A percentile compares a stretch with the other conserved stretches of the same genome.
These are phyloP conservation scores for Willowsia nigromaculata DNA, from an alignment of 2,888 invertebrate genomes.

Conservation along the genomic window DNA sequence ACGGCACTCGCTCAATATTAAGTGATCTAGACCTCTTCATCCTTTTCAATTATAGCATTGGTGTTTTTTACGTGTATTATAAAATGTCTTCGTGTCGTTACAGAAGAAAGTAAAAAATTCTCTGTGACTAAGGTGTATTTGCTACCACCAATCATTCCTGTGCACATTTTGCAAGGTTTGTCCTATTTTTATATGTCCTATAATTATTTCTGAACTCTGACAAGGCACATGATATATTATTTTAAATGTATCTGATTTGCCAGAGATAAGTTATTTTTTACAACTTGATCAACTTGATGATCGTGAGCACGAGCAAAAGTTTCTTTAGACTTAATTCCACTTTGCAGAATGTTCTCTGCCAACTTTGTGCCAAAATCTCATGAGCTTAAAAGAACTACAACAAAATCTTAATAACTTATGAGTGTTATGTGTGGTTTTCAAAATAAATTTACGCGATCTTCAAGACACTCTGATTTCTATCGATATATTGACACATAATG, in stretches of 20 bases:
- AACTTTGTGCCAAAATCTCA: neutral
- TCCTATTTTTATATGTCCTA: conserved; percentile 5
- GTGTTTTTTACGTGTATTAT: neutral
- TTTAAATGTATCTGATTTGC: conserved; percentile 12
- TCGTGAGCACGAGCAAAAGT: conserved; percentile 36
- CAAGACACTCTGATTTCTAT: conserved; percentile 58
- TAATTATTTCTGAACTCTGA: conserved; percentile 62
- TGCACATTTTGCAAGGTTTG: conserved; percentile 34
- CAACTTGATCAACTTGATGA: neutral
- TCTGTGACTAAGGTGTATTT: neutral
- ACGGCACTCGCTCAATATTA: conserved; percentile 19
- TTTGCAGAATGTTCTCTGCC: neutral
- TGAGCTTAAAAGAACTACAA: neutral
- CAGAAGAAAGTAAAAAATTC: neutral
- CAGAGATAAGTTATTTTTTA: conserved; percentile 25
- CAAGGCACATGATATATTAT: conserved; percentile 52
- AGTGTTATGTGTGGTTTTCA: neutral
- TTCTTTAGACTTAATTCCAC: neutral
- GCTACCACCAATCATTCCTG: conserved; percentile 16
- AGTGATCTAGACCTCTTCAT: conserved; percentile 10
- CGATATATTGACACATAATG: conserved; percentile 56
- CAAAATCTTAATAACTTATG: neutral
- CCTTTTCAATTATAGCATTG: neutral
- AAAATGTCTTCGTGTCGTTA: neutral
- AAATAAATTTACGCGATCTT: conserved; percentile 50